Base-by-base conservation (phyloP, 2,797 vertebrate genomes). In the Neosalanx taihuensis region DNA sequence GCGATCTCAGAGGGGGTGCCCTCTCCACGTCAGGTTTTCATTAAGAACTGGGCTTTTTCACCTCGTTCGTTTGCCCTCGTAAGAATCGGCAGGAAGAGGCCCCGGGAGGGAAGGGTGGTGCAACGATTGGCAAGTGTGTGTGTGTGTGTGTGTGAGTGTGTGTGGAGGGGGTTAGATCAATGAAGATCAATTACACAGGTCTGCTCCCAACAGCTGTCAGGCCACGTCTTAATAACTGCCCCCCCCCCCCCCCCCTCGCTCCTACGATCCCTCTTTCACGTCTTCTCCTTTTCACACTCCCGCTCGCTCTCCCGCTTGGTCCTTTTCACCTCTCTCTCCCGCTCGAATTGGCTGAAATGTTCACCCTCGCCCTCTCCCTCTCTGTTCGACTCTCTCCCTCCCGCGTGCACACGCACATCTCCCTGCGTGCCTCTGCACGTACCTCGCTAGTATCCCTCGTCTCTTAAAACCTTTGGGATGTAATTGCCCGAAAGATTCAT, bases 21-120 rank as follows among this genome's bases (percentile, higher is more conserved):
- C 49, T 46, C n/a, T 7, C 60, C 13, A 15, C 9, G n/a, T 59
- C 18, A 46, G 59, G 26, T 80, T 26, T 63, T 79, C 82, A 84
- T 89, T 84, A 83, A 81, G 77, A 59, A 64, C 4, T 58, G 18
- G 46, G 73, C 15, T 30, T 26, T 69, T 37, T 26, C 12, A 84
- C 83, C 81, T 64, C 72, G 56, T 73, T 76, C 59, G 12, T 53
- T 57, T 76, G 72, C 30, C 17, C 76, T 59, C 26, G 46, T 87
- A 80, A 84, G 78, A 79, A 84, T 77, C 85, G 86, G 82, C 85
- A 83, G 88, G 73, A 79, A 86, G 79, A 69, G 80, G 76, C 31
- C 79, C 41, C 69, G 71, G 77, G 76, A 79, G 75, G 73, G 83
- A 72, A 77, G 68, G 78, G 84, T 84, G 84, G 76, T 72, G 72